A percentile compares a stretch with the other conserved stretches of the same genome.
These are phyloP conservation scores for Intellagama lesueurii DNA, from an alignment of 2,797 vertebrate genomes.

Conservation along the genomic window DNA sequence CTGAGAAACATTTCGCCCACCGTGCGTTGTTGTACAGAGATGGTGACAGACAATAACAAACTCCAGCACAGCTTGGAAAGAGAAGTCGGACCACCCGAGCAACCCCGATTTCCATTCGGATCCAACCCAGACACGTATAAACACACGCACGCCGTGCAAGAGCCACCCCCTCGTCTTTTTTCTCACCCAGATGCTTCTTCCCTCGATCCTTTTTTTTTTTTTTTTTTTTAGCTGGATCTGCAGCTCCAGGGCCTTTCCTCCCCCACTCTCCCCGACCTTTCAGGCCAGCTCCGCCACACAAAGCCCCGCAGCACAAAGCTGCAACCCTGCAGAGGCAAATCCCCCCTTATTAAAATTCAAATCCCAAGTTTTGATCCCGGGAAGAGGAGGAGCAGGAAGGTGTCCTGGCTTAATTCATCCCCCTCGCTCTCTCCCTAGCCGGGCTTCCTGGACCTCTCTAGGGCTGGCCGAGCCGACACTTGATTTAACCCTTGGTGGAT, in stretches of 20 bases:
- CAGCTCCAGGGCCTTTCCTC: neutral
- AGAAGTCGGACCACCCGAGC: too few species aligned
- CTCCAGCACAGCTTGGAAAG: too few species aligned
- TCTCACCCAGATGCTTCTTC: neutral
- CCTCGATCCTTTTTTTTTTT: neutral
- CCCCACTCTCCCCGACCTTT: neutral
- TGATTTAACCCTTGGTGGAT: constrained; percentile 20
- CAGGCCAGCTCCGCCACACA: neutral
- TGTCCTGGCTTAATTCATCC: constrained; percentile 11
- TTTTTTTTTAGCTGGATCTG: neutral
- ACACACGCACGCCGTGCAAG: neutral
- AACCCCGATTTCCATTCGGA: neutral
- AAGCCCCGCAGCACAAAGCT: constrained; percentile 2
- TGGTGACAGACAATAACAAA: neutral
- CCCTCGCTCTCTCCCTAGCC: neutral
- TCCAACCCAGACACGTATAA: too few species aligned
- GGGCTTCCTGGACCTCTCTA: constrained; percentile 35
- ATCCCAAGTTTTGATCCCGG: constrained; percentile 38
- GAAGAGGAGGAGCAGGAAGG: constrained; percentile 40
- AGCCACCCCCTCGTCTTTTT: neutral
- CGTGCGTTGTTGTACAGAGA: neutral
- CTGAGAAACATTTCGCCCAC: neutral
- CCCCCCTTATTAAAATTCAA: constrained; percentile 35
- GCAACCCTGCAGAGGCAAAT: neutral
- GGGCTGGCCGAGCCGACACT: neutral